phyloP scores from a whole-genome alignment of 1,140 invertebrate genomes.

The Sinella curviseta region DNA sequence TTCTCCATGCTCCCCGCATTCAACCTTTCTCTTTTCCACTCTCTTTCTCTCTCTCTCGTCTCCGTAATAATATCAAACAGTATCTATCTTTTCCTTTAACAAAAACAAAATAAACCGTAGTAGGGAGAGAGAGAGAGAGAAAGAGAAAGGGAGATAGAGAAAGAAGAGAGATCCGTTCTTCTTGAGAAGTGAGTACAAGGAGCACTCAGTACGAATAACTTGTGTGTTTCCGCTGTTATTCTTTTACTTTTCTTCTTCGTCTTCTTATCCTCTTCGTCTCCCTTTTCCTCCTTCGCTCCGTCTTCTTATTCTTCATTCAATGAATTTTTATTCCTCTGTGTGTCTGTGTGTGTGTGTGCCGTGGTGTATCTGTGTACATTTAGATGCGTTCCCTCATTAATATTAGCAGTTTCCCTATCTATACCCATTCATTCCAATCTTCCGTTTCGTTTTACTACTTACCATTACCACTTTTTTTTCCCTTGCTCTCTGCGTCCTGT shows the following conservation, averaged over 20 bases:
- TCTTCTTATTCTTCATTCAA: background rate
- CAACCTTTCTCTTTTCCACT: background rate
- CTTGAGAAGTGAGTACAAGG: background rate
- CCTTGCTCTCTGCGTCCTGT: no score
- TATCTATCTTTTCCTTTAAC: background rate
- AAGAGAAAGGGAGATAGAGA: background rate
- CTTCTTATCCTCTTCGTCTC: background rate
- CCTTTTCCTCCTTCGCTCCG: background rate
- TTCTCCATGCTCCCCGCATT: background rate
- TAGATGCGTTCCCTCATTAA: no score
- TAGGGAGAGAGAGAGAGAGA: background rate
- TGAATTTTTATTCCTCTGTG: slow-evolving; percentile 9
- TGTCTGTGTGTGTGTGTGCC: background rate
- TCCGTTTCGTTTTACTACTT: no score
- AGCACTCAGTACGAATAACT: slow-evolving; percentile 1
- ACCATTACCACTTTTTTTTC: no score
- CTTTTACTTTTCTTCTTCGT: background rate
- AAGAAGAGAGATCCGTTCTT: slow-evolving; percentile 7
- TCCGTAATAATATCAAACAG: no score
- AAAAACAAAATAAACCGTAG: background rate
- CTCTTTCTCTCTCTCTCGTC: no score
- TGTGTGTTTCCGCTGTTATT: background rate
- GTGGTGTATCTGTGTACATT: background rate
- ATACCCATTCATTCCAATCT: no score
- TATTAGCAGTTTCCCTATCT: no score